Conservation (phyloP, 1,140 invertebrate genomes). For the Trachelipus rathkii region DNA sequence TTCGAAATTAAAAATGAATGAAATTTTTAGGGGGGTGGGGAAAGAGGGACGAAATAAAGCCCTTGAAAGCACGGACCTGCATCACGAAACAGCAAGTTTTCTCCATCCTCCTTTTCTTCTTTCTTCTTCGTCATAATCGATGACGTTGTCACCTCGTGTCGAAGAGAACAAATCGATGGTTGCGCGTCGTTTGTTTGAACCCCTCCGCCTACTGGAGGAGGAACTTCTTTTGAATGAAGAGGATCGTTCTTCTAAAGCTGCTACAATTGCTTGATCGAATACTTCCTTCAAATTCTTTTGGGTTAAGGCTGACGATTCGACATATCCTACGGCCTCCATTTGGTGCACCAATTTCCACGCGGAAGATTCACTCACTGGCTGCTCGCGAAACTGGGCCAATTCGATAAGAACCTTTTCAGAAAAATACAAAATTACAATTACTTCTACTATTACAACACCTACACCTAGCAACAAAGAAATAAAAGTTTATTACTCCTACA, state of each 20-base stretch:
- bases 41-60: neutral
- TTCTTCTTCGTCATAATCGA: conserved; percentile 35
- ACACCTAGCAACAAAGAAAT: too few relatives aligned
- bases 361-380: conserved; percentile 69
- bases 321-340: conserved; percentile 73
- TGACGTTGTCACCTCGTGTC: conserved; percentile 22
- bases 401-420: conserved; percentile 56
- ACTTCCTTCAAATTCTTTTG: conserved; percentile 83
- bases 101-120: conserved; percentile 36
- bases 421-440: neutral
- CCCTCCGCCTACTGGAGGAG: conserved; percentile 30
- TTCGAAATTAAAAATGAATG: neutral
- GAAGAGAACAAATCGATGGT: conserved; percentile 10
- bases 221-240: conserved; percentile 27
- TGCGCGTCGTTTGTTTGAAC: conserved; percentile 19
- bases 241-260: conserved; percentile 34
- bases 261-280: conserved; percentile 41
- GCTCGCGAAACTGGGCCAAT: conserved; percentile 64
- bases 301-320: conserved; percentile 87
- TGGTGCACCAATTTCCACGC: conserved; percentile 72
- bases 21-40: neutral
- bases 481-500: too few relatives aligned
- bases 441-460: neutral
- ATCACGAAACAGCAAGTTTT: conserved; percentile 36
- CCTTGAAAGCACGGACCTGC: neutral